These are phyloP conservation scores for Lacanobia wlatinum DNA, from an alignment of 2,888 invertebrate genomes.

Conservation along the genomic window DNA sequence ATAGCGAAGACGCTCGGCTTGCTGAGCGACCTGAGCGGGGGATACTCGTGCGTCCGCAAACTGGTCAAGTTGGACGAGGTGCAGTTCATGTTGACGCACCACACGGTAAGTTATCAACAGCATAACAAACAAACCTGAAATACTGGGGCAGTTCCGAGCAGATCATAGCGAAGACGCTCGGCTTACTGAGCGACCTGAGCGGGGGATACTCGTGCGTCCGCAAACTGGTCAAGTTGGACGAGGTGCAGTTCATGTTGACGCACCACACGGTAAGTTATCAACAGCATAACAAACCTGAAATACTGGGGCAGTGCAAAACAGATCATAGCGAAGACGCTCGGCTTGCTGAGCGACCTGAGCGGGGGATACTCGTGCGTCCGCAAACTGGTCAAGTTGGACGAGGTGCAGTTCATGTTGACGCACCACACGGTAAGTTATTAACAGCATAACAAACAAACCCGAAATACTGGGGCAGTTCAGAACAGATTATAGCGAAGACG, in stretches of 20 bases:
- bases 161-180: conserved; percentile 98
- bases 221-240: conserved; percentile 98
- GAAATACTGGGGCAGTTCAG: conserved; percentile 93
- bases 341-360: conserved; percentile 98
- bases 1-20: conserved; percentile 98
- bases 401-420: conserved; percentile 99
- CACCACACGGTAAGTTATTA: conserved; percentile 95
- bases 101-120: conserved; percentile 94
- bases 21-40: conserved; percentile 98
- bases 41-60: conserved; percentile 99
- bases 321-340: conserved; percentile 98
- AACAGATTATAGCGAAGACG: conserved; percentile 97
- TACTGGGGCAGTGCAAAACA: conserved; percentile 96
- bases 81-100: conserved; percentile 99
- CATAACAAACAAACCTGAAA: conserved; percentile 97
- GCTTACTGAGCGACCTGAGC: conserved; percentile 98
- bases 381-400: conserved; percentile 98
- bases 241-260: conserved; percentile 99
- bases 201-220: conserved; percentile 99
- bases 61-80: conserved; percentile 99
- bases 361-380: conserved; percentile 99
- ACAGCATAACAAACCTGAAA: conserved; percentile 97
- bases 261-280: conserved; percentile 95
- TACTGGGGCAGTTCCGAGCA: conserved; percentile 96
- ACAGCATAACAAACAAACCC: conserved; percentile 98